Conservation (phyloP, 2,797 vertebrate genomes). For the Propithecus deckenii region DNA sequence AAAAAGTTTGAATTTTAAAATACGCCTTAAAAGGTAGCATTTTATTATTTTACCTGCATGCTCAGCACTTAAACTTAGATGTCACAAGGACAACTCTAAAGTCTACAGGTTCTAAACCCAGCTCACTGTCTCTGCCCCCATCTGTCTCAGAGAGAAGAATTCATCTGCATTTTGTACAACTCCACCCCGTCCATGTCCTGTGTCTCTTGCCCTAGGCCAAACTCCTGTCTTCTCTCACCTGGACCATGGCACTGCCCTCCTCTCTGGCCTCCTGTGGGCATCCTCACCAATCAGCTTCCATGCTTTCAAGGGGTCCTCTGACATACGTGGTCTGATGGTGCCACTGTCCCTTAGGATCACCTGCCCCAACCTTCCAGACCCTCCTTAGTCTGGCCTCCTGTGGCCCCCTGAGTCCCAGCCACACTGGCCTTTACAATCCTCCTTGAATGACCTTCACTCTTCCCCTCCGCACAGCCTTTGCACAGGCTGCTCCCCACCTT, state of each 20-base stretch:
- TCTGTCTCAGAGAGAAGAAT: background rate
- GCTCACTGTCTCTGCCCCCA: background rate
- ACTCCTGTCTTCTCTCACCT: background rate
- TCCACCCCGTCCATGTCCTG: background rate
- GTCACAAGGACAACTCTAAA: background rate
- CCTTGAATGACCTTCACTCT: background rate
- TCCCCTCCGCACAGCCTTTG: background rate
- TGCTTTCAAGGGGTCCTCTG: background rate
- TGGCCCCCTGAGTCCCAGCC: background rate
- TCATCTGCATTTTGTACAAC: background rate
- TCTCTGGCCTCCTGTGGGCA: background rate
- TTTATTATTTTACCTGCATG: background rate
- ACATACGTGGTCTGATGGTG: background rate
- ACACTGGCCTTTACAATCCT: background rate
- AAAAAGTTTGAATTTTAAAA: background rate
- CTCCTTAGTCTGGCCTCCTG: background rate
- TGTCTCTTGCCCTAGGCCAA: background rate
- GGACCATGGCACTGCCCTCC: background rate
- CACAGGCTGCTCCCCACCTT: background rate
- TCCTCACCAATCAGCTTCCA: background rate
- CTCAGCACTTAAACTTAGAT: background rate
- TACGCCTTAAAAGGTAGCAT: background rate
- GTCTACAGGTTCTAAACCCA: fast-evolving
- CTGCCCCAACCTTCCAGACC: background rate
- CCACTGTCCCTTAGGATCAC: background rate